Base-by-base conservation (phyloP, 2,888 invertebrate species). In the Phanerotoma sp. region DNA sequence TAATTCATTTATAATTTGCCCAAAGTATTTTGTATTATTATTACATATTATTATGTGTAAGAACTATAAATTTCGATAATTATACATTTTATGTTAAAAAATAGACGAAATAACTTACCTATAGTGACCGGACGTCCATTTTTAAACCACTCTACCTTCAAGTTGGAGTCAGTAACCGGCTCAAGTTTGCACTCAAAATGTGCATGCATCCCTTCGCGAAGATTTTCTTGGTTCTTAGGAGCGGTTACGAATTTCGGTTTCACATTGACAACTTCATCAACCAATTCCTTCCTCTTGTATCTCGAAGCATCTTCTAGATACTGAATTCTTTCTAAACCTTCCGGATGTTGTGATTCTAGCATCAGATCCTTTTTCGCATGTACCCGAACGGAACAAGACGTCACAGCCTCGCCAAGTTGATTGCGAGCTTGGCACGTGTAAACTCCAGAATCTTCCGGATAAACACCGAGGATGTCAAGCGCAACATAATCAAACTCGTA, bases 401-500 rank as follows among this genome's bases (percentile, higher is more conserved):
- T 95, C 5, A 93, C 91, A 16, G 95, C 94, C 81, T 96, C 93
- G 3, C 99, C 99, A 22, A 94, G 83, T 71, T 91, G 90, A 77
- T 98, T 99, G 53, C 92, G 88, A 1, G 97, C 97, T 76, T 91
- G 90, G 70, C 96, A 96, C 10, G 94, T 94, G 76, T 97, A 98
- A 0, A 95, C 91, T 15, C 97, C 97, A 5, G 93, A 93, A 79
- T 99, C 99, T 67, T 91, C 91, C n/a, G 98, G 93, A 75, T 96
- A 97, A 20, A 96, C 95, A 70, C 96, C 95, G 18, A 97, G 81
- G 47, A 99, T 86, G 78, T 98, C 98, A 50, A 99, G 82, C 7
- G 97, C 96, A 15, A 97, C 96, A 74, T 96, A 98, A 71, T 96
- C 96, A 75, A 97, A 96, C 78, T 98, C 97, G 71, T 94, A 92